phyloP scores from a whole-genome alignment of 2,113 vertebrate genomes.

The Rallus limicola region DNA sequence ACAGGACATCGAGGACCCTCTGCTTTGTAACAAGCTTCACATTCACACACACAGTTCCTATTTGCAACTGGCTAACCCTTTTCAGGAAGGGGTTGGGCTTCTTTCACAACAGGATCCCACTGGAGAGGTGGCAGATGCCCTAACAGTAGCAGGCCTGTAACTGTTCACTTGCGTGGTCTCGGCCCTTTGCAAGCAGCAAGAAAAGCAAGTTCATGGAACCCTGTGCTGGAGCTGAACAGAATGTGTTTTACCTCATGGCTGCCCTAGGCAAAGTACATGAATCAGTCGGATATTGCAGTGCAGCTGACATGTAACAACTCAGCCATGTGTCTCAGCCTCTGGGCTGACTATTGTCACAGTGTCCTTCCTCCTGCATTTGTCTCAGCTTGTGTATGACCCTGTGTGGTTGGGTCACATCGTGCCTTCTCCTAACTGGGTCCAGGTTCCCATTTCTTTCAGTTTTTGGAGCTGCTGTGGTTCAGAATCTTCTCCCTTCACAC shows the following conservation, averaged over 20 bases:
- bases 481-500: neutral
- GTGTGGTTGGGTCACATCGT: neutral
- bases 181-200: neutral
- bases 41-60: neutral
- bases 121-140: neutral
- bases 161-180: neutral
- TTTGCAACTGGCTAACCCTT: neutral
- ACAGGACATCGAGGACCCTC: neutral
- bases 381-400: neutral
- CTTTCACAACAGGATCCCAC: neutral
- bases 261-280: neutral
- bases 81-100: fast-evolving
- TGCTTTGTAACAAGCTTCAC: neutral
- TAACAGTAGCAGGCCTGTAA: neutral
- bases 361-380: slow-evolving; percentile 43
- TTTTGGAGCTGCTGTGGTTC: neutral
- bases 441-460: neutral
- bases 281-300: slow-evolving; percentile 45
- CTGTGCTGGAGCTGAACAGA: neutral
- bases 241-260: slow-evolving; percentile 5
- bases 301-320: slow-evolving; percentile 35
- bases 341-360: slow-evolving; percentile 28
- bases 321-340: slow-evolving; percentile 39
- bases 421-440: neutral
- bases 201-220: neutral